These are phyloP conservation scores for Cistogaster globosa DNA, from an alignment of 2,888 invertebrate genomes.

Conservation along the genomic window DNA sequence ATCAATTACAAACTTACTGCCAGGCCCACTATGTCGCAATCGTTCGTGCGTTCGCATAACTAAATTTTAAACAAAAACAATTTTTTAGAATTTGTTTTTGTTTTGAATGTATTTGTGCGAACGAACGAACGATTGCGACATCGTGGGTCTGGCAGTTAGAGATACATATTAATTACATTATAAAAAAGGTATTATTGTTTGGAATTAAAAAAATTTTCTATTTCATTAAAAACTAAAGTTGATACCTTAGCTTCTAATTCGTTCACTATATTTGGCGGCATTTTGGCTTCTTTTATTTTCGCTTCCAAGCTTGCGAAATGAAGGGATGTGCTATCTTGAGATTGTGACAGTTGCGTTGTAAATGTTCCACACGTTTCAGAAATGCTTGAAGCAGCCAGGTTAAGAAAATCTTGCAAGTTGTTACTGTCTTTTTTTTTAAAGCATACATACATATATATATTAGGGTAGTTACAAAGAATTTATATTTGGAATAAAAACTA, in stretches of 20 bases:
- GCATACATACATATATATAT: background rate
- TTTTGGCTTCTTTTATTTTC: constrained; percentile 45
- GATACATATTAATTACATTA: no score
- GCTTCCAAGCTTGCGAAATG: constrained; percentile 44
- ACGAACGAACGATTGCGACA: no score
- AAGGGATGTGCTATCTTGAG: constrained; percentile 19
- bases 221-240: constrained; percentile 18
- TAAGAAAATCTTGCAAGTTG: background rate
- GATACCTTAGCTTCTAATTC: constrained; percentile 47
- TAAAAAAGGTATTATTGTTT: no score
- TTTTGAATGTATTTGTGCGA: no score
- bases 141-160: no score
- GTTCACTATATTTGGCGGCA: constrained; percentile 31
- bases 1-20: background rate
- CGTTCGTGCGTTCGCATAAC: no score
- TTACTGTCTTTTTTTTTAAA: background rate
- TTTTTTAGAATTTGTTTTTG: no score
- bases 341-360: background rate
- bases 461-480: no score
- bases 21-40: no score
- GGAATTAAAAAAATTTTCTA: no score
- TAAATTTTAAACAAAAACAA: no score
- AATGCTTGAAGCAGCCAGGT: constrained; percentile 10
- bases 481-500: background rate
- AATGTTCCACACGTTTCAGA: constrained; percentile 1